phyloP scores from a whole-genome alignment of 2,113 vertebrate genomes.

The Alaudala cheleensis region DNA sequence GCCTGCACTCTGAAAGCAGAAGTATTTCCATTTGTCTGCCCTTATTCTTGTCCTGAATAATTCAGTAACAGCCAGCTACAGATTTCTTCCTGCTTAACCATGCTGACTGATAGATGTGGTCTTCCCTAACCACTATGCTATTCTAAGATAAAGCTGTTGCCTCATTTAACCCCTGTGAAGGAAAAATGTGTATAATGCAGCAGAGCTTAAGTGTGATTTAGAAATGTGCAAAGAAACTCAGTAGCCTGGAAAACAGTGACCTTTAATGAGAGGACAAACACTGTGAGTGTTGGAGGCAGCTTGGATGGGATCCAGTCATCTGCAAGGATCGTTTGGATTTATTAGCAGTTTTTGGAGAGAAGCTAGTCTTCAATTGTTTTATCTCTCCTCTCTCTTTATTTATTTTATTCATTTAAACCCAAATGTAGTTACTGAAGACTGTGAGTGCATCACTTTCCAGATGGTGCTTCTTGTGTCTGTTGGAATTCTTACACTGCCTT shows the following conservation, averaged over 20 bases:
- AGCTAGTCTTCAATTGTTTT: neutral
- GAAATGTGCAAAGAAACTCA: constrained; percentile 26
- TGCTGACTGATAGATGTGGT: constrained; percentile 54
- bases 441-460: neutral
- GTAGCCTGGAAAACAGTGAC: constrained; percentile 41
- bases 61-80: constrained; percentile 45
- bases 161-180: constrained; percentile 50
- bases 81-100: constrained; percentile 30
- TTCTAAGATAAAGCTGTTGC: constrained; percentile 23
- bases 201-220: constrained; percentile 28
- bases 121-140: constrained; percentile 10
- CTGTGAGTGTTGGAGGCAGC: neutral
- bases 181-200: constrained; percentile 3
- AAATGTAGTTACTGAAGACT: neutral
- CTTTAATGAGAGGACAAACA: constrained; percentile 41
- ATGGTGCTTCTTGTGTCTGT: neutral
- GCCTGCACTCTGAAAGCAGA: neutral
- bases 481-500: neutral
- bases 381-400: neutral
- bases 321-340: constrained; percentile 2
- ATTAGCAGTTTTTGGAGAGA: neutral
- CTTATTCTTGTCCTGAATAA: constrained; percentile 47
- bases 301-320: constrained; percentile 40
- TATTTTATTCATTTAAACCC: neutral
- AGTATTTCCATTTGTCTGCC: neutral